Percentiles rank a stretch among this genome's conserved stretches.
Conservation (phyloP, 2,888 invertebrate genomes). For the Steinernema hermaphroditum region DNA sequence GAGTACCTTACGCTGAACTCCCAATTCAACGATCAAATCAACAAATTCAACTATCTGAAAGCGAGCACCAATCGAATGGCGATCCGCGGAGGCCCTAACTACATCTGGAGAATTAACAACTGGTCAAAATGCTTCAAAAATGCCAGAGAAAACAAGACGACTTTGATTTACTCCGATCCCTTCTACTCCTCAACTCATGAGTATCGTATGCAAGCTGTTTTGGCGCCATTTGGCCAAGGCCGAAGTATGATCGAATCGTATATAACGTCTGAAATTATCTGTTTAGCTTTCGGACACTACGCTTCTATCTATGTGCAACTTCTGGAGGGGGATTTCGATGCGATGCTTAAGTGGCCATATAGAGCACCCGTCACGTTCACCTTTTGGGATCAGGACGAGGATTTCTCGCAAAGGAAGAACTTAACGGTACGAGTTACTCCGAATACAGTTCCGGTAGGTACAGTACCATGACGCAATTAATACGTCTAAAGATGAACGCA, state of each 20-base stretch:
- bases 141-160: slow-evolving; percentile 31
- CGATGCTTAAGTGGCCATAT: slow-evolving; percentile 39
- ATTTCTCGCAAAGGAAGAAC: slow-evolving; percentile 26
- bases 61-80: background rate
- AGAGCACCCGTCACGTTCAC: slow-evolving; percentile 33
- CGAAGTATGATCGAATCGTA: slow-evolving; percentile 4
- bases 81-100: slow-evolving; percentile 1
- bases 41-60: background rate
- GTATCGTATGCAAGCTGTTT: slow-evolving; percentile 35
- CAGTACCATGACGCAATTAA: background rate
- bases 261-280: background rate
- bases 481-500: background rate
- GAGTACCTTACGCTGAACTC: slow-evolving; percentile 25
- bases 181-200: slow-evolving; percentile 35
- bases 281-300: slow-evolving; percentile 34
- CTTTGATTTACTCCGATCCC: slow-evolving; percentile 30
- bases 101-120: slow-evolving; percentile 32
- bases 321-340: slow-evolving; percentile 35
- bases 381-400: slow-evolving; percentile 33
- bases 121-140: slow-evolving; percentile 20
- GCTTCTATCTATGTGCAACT: slow-evolving; percentile 36
- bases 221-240: slow-evolving; percentile 36
- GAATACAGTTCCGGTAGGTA: slow-evolving; percentile 28
- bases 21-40: background rate
- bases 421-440: slow-evolving; percentile 18